These are phyloP conservation scores for Pantala flavescens DNA, from an alignment of 1,140 invertebrate species.

Conservation along the genomic window DNA sequence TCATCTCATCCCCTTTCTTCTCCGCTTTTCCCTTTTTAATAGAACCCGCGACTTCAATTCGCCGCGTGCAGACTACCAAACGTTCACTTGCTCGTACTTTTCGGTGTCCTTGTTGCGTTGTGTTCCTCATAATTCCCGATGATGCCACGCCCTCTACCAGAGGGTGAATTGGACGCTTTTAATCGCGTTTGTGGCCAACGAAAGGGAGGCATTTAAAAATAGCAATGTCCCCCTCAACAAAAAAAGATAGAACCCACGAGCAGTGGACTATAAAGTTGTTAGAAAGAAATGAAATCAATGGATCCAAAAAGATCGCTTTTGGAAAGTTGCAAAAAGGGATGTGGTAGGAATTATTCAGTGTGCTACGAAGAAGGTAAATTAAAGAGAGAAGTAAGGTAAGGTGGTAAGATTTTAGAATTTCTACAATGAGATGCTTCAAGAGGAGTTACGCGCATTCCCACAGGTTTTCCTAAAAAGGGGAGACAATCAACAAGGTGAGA, in stretches of 20 bases:
- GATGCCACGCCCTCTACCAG: background rate
- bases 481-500: no score
- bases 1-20: background rate
- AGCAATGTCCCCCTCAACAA: background rate
- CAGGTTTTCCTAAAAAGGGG: no score
- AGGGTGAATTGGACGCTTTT: background rate
- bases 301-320: background rate
- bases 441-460: no score
- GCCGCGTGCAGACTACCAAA: background rate
- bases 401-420: no score
- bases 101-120: background rate
- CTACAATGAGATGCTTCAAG: no score
- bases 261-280: background rate
- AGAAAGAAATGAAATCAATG: background rate
- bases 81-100: background rate
- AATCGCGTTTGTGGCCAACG: background rate
- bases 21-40: background rate
- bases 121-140: background rate
- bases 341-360: no score
- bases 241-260: background rate
- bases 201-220: background rate
- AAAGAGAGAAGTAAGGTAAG: no score
- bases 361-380: no score
- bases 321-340: no score
- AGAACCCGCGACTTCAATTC: background rate